Percentiles rank a stretch among this genome's conserved stretches.
These are phyloP conservation scores for Gulo gulo DNA, from an alignment of 2,113 vertebrate genomes.

Conservation along the genomic window DNA sequence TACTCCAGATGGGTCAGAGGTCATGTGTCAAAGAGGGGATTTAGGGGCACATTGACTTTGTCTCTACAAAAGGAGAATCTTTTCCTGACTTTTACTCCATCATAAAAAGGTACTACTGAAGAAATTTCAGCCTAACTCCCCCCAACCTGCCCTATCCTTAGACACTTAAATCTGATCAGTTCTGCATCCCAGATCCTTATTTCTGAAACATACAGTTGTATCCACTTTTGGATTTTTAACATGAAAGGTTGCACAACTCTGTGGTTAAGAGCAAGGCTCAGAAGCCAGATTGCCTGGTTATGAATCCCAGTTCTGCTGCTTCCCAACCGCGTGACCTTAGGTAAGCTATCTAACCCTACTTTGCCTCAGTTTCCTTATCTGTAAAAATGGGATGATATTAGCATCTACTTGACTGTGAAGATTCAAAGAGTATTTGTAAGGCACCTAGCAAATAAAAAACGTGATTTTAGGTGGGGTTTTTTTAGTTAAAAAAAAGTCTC, in stretches of 20 bases:
- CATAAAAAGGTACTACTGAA: not conserved
- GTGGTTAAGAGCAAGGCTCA: not conserved
- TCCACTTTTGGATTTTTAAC: slow-evolving; percentile 37
- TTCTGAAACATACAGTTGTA: not conserved
- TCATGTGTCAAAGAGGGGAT: not conserved
- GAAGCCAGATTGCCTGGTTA: not conserved
- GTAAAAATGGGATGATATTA: not conserved
- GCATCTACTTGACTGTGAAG: not conserved
- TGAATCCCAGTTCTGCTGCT: not conserved
- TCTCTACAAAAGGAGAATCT: not conserved
- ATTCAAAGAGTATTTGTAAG: not conserved
- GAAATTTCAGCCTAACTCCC: not conserved
- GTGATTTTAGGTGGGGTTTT: not conserved
- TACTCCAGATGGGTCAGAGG: not conserved
- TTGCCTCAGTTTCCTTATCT: not conserved
- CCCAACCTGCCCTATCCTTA: not conserved
- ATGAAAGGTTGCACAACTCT: not conserved
- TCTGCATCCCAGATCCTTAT: not conserved
- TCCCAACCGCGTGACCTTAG: not conserved
- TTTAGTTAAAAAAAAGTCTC: not conserved
- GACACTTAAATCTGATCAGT: not conserved
- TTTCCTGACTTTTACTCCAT: not conserved
- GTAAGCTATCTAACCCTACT: not conserved
- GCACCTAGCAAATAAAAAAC: not conserved
- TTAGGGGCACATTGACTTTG: not conserved